Evolutionary conservation across 2,113 vertebrate genomes (phyloP), one percentile per base, ranked within the genome.

Genomic region (Ceyx cyanopectus): DNA sequence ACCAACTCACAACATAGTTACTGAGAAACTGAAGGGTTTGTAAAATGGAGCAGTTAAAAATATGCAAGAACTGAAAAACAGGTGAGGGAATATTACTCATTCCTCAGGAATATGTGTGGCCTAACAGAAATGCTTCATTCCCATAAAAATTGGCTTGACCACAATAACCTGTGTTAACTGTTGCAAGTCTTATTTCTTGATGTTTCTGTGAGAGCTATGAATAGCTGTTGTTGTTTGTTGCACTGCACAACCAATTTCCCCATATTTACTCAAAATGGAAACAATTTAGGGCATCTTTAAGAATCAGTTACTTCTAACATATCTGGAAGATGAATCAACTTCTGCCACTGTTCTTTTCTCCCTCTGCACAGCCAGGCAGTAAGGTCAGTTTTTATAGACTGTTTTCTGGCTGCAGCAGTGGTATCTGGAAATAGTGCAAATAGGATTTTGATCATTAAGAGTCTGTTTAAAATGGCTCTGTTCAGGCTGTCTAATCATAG

Each of bases 361-460:
- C 11, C 5, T 15, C 9, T 48, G 14, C 9, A 60, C 34, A 70
- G 18, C 12, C 9, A 2, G 53, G 46, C n/a, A 89, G 34, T 27
- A 19, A 60, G 30, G 12, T 51, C 24, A 73, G 74, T 9, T 78
- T 60, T 92, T 72, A 14, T 2, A 58, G 65, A 43, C 21, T 6
- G 6, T 56, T 45, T 23, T 79, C 81, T 78, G 78, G 40, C 89
- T 87, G 94, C 82, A 45, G 20, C 78, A 48, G 34, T 21, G 43
- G 53, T n/a, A 81, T 80, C 95, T 95, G 94, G 81, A 91, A 76
- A 93, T 51, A 12, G 5, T 10, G 8, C 14, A 93, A 95, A 93
- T 57, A 67, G 15, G 41, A 89, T 83, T 95, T 70, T 70, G 43
- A 32, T 70, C 56, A 92, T 89, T 77, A 89, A 48, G 41, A 84